These are phyloP conservation scores for Salvelinus sp. DNA, from an alignment of 2,113 vertebrate species.

Conservation along the genomic window DNA sequence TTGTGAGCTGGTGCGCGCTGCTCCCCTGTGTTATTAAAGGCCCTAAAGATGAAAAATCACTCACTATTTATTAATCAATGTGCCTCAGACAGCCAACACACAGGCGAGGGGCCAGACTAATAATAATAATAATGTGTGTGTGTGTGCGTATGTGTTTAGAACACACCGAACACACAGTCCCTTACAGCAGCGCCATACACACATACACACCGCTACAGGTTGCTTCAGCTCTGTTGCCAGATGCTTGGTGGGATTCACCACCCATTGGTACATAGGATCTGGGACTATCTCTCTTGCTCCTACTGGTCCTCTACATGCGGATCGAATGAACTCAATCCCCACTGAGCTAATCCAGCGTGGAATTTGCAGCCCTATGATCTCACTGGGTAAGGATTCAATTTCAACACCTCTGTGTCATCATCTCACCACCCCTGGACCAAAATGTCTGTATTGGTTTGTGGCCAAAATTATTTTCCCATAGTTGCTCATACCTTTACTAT, in stretches of 20 bases:
- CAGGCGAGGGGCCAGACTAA: constrained; percentile 36
- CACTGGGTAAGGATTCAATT: constrained; percentile 27
- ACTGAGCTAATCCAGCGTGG: constrained; percentile 58
- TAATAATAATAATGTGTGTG: constrained; percentile 26
- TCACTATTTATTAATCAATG: constrained; percentile 72
- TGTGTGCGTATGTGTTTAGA: constrained; percentile 4
- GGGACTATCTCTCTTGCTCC: constrained; percentile 61
- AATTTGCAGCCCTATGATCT: constrained; percentile 54
- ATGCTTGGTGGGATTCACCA: background rate
- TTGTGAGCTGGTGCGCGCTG: constrained; percentile 30
- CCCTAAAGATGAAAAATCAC: constrained; percentile 58
- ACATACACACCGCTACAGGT: background rate
- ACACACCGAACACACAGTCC: background rate
- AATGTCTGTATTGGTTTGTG: background rate
- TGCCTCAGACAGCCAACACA: constrained; percentile 31
- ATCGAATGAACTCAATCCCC: constrained; percentile 64
- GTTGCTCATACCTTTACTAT: too few relatives aligned
- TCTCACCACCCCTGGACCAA: background rate
- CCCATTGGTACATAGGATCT: constrained; percentile 32
- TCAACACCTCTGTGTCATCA: constrained; percentile 11
- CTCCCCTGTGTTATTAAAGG: constrained; percentile 57
- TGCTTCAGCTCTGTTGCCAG: background rate
- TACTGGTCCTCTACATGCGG: constrained; percentile 52
- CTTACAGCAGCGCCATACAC: background rate
- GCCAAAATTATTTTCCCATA: too few relatives aligned